Base-by-base conservation (phyloP, 2,797 vertebrate species). In the Etheostoma nigrum region DNA sequence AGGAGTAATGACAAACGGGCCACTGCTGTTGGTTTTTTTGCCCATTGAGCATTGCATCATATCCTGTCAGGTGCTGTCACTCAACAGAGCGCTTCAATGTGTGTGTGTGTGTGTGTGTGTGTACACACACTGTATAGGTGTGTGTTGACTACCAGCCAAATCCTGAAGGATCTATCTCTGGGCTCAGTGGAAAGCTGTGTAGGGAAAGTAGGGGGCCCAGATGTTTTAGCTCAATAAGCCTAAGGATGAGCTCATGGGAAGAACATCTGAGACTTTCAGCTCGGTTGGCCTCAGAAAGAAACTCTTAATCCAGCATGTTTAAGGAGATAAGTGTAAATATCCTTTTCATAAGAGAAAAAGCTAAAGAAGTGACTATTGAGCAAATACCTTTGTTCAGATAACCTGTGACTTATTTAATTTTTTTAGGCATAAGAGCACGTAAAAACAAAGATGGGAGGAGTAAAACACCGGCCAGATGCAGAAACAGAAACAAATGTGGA, bases 161-260 rank as follows among this genome's bases (percentile, higher is more conserved):
- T 81, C 78, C 83, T 77, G 60, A 74, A 72, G 79, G 86, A 72
- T 80, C 75, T 54, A 23, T 81, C 82, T 74, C 65, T 58, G 53
- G 40, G 65, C 76, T 88, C 69, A 70, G 79, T 42, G 67, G 68
- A 91, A 75, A 81, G 76, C 83, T 84, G 59, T 58, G 74, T 67
- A 74, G 85, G 51, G 82, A 83, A 86, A 87, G 77, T 44, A 71
- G 47, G 51, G 67, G 62, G 63, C 57, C 84, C 91, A 91, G 87
- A 91, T 92, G 92, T 92, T 92, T 91, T 67, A 87, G 84, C 84
- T 92, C 89, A 87, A 53, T 70, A 67, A 76, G 84, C 88, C 86
- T 79, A 76, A 76, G 74, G 82, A 89, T 88, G 90, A 91, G 88
- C 90, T 92, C 89, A 91, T 82, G 53, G 77, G 6, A n/a, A 86